Evolutionary conservation across 2,113 vertebrate species (phyloP).

Genomic region (Eulemur rufifrons): DNA sequence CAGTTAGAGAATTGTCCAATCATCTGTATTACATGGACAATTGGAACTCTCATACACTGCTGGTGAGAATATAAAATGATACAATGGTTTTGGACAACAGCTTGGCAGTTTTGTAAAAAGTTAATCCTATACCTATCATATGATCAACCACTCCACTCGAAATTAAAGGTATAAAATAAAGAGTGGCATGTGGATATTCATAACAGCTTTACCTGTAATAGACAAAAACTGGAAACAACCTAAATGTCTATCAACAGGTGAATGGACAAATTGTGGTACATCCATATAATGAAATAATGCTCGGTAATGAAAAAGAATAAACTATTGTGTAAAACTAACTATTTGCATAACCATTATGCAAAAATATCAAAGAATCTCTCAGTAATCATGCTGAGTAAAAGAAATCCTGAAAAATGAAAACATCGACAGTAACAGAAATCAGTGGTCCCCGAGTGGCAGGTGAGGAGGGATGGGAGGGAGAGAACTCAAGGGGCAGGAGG

Average conservation of each 20-base stretch:
- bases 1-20: neutral
- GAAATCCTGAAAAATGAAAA: neutral
- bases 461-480: neutral
- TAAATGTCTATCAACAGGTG: neutral
- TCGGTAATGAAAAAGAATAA: neutral
- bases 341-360: neutral
- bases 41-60: neutral
- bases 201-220: neutral
- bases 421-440: constrained; percentile 18
- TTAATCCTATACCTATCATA: neutral
- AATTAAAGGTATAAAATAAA: neutral
- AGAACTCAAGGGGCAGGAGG: neutral
- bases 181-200: neutral
- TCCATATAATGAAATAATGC: neutral
- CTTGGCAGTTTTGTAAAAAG: neutral
- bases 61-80: neutral
- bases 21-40: too few species aligned
- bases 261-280: neutral
- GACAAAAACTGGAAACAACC: neutral
- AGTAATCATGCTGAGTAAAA: neutral
- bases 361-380: neutral
- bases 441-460: neutral
- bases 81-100: neutral
- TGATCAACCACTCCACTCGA: neutral
- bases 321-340: neutral